Percentiles rank a stretch among this genome's conserved stretches.
Evolutionary conservation across 1,140 invertebrate genomes (phyloP).

Genomic region (Dreissena rostriformis): DNA sequence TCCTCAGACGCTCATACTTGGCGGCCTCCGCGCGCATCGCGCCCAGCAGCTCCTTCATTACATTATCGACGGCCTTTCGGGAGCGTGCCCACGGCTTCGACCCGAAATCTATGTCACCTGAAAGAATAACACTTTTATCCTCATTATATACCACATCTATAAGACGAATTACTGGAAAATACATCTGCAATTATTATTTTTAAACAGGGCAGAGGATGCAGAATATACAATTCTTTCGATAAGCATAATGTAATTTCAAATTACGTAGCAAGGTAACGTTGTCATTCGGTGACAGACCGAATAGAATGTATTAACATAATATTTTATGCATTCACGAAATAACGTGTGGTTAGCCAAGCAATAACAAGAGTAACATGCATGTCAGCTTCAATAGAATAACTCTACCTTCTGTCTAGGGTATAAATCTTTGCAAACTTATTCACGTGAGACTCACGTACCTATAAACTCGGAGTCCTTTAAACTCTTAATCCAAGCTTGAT

Average conservation of each 20-base stretch:
- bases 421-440: not conserved
- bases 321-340: too few relatives aligned
- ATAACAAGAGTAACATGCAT: not conserved
- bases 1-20: constrained; percentile 17
- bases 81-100: constrained; percentile 24
- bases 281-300: not conserved
- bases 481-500: not conserved
- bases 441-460: constrained; percentile 6
- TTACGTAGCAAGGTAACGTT: not conserved
- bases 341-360: not conserved
- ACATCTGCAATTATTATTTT: not conserved
- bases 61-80: constrained; percentile 19
- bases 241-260: not conserved
- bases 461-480: constrained; percentile 32
- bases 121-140: constrained; percentile 1
- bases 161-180: not conserved
- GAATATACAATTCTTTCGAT: not conserved
- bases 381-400: not conserved
- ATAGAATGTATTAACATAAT: not conserved
- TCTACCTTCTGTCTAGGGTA: too few relatives aligned
- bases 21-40: constrained; percentile 15
- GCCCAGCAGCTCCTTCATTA: constrained; percentile 3
- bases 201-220: too few relatives aligned
- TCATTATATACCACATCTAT: not conserved
- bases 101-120: constrained; percentile 44